Evolutionary conservation across 2,888 invertebrate species (phyloP).

Genomic region (Ophion obscuratus): DNA sequence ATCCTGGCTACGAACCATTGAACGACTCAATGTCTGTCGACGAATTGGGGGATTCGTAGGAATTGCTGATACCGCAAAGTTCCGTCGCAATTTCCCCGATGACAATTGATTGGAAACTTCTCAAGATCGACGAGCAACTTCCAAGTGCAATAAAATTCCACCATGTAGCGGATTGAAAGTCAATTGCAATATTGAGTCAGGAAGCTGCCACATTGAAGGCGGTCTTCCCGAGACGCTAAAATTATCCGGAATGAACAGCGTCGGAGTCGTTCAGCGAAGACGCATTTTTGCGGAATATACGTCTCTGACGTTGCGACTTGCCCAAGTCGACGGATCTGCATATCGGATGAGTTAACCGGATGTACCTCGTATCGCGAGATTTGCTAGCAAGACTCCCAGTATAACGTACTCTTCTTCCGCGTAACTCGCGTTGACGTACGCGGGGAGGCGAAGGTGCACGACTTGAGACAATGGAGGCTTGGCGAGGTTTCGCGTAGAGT

Average conservation of each 20-base stretch:
- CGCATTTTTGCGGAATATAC: neutral
- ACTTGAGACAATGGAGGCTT: slow-evolving; percentile 48
- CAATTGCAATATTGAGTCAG: neutral
- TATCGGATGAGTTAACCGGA: slow-evolving; percentile 8
- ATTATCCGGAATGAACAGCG: neutral
- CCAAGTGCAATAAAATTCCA: neutral
- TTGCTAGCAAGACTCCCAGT: slow-evolving; percentile 16
- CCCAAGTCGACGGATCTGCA: neutral
- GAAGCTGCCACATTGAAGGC: neutral
- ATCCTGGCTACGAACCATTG: slow-evolving; percentile 2
- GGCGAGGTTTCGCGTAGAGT: slow-evolving; percentile 22
- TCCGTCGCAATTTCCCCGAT: neutral
- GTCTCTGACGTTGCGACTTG: neutral
- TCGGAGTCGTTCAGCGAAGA: neutral
- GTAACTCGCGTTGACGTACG: slow-evolving; percentile 39
- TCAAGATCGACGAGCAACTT: neutral
- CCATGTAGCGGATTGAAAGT: neutral
- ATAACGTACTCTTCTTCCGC: neutral
- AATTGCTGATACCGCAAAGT: neutral
- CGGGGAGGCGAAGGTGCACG: neutral
- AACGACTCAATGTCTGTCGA: neutral
- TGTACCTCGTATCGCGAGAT: slow-evolving; percentile 6
- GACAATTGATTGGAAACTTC: neutral
- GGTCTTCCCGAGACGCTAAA: neutral
- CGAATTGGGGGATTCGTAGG: neutral